These are phyloP conservation scores for Hemichromis elongatus DNA, from an alignment of 2,113 vertebrate species.

Conservation along the genomic window DNA sequence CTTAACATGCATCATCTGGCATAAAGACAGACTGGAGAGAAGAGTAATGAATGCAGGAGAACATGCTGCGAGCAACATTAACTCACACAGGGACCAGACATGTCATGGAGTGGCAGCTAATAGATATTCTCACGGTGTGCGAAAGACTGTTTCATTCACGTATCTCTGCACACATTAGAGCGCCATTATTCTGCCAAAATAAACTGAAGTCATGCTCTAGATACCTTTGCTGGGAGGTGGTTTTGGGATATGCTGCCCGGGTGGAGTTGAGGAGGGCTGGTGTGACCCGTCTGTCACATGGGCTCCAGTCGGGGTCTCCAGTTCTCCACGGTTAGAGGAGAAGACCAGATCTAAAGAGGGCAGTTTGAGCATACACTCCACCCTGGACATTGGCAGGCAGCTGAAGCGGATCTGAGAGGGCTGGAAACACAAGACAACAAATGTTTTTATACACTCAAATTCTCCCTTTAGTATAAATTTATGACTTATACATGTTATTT, in stretches of 20 bases:
- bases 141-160: neutral
- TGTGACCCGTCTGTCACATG: slow-evolving; percentile 74
- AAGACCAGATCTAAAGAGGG: slow-evolving; percentile 97
- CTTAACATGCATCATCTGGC: neutral
- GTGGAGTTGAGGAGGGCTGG: slow-evolving; percentile 66
- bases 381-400: slow-evolving; percentile 93
- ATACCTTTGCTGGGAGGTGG: slow-evolving; percentile 81
- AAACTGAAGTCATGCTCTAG: neutral
- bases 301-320: slow-evolving; percentile 80
- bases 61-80: neutral
- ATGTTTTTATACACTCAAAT: neutral
- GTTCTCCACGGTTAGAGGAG: slow-evolving; percentile 93
- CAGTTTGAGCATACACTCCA: slow-evolving; percentile 97
- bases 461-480: neutral
- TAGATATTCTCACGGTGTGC: neutral
- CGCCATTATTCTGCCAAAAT: neutral
- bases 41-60: slow-evolving; percentile 4
- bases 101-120: neutral
- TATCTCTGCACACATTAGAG: neutral
- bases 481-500: neutral
- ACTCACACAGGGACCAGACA: neutral
- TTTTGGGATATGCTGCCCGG: slow-evolving; percentile 75
- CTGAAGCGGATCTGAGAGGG: slow-evolving; percentile 99
- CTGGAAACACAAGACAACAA: slow-evolving; percentile 53
- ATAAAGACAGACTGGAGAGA: neutral